Evolutionary conservation across 2,113 vertebrate genomes (phyloP), one percentile per base, ranked within the genome.

Genomic region (Aramus guarauna): DNA sequence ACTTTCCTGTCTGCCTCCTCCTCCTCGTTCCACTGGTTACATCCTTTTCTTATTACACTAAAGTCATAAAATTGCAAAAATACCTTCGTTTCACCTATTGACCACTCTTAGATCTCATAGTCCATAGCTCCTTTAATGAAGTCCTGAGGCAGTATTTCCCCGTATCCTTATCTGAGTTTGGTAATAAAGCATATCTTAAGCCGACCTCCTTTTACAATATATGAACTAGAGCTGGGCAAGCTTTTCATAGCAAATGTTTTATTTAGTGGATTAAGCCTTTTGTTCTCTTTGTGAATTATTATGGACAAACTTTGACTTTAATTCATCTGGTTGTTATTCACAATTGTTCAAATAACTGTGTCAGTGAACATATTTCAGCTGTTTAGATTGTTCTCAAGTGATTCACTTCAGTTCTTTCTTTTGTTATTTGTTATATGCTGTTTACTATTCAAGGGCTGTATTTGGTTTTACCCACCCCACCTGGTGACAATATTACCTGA

Each of bases 241-340:
- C 69, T 94, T 91, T 81, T 92, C 68, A 58, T 34, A 91, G 85
- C 64, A 75, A 92, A 89, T 89, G 45, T 79, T 96, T 96, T 94
- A 94, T 96, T 96, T 95, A 96, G 69, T 94, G 76, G 66, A 88
- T 87, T 92, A 88, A 82, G 74, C 53, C 94, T 97, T 96, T 96
- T 96, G 94, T 97, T 96, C 96, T 76, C 74, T 58, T 85, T 93
- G 81, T 97, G 94, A 96, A 94, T 96, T 97, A 97, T 94, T 96
- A 90, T 79, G 85, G 85, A 96, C 94, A 95, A 93, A 94, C 85
- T 95, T 72, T 94, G 92, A 96, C 93, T 94, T 91, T 73, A 90
- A 90, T 96, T 93, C 88, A 88, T 91, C 66, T 88, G 87, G 93
- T 95, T 93, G 84, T 97, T 97, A 94, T 75, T 97, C 94, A 96